phyloP scores from a whole-genome alignment of 2,113 vertebrate species.

The Procavia capensis region DNA sequence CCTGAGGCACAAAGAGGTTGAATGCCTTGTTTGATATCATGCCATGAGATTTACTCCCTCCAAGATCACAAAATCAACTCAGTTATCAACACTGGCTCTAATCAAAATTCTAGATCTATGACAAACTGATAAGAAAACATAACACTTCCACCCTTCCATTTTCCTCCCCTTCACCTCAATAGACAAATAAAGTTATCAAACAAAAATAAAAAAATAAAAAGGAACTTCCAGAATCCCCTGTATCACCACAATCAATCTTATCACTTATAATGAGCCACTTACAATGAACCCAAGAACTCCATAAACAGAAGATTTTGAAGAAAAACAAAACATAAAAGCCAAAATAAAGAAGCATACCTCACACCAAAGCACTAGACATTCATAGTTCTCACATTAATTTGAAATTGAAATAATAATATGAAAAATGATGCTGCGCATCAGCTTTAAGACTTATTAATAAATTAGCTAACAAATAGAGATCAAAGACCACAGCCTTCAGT shows the following conservation, averaged over 20 bases:
- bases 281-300: background rate
- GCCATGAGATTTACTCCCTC: background rate
- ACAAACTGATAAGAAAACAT: background rate
- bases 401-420: background rate
- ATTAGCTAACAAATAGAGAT: conserved; percentile 34
- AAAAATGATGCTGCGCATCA: background rate
- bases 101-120: background rate
- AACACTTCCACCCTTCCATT: background rate
- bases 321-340: background rate
- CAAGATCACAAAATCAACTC: background rate
- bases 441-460: background rate
- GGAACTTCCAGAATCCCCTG: background rate
- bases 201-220: background rate
- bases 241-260: background rate
- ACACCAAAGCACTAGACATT: background rate
- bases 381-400: background rate
- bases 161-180: background rate
- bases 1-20: background rate
- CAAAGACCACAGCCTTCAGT: too few species aligned
- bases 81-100: background rate
- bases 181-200: background rate
- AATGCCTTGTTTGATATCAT: background rate
- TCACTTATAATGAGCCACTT: background rate
- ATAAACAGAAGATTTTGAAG: background rate
- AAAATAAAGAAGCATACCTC: background rate